These are phyloP conservation scores for Peromyscus polionotus DNA, from an alignment of 2,113 vertebrate genomes.

Conservation along the genomic window DNA sequence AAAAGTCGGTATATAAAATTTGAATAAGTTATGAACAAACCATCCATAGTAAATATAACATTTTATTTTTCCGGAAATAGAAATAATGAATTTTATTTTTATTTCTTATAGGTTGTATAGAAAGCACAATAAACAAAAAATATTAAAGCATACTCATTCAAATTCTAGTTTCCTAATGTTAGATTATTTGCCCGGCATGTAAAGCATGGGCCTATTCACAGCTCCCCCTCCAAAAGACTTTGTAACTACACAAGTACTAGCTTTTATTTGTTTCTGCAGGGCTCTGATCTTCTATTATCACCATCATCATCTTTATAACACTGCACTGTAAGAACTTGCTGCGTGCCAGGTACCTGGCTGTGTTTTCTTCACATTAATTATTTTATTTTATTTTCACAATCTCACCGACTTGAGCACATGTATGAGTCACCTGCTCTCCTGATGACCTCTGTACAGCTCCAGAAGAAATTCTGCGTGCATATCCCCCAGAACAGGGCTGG, in stretches of 20 bases:
- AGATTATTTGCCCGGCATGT: neutral
- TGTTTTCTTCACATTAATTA: neutral
- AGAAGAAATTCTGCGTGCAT: neutral
- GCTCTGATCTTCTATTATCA: neutral
- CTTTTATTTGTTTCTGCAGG: neutral
- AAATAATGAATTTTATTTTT: neutral
- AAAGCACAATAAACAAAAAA: neutral
- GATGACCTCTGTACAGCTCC: no score
- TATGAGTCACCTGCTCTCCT: neutral
- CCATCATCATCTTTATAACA: neutral
- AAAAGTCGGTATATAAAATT: neutral
- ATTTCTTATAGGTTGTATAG: neutral
- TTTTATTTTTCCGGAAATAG: neutral
- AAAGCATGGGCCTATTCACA: neutral
- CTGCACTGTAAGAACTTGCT: neutral
- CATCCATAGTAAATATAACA: neutral
- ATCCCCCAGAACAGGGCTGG: neutral
- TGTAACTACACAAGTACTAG: neutral
- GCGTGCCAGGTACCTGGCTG: neutral
- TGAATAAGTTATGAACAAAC: neutral
- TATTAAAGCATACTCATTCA: neutral
- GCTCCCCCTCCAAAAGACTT: neutral
- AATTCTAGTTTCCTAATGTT: conserved; percentile 42
- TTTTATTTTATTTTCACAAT: neutral
- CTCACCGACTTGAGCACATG: neutral